Evolutionary conservation across 2,113 vertebrate genomes (phyloP), one percentile per base, ranked within the genome.

Genomic region (Trichomycterus rosablanca): DNA sequence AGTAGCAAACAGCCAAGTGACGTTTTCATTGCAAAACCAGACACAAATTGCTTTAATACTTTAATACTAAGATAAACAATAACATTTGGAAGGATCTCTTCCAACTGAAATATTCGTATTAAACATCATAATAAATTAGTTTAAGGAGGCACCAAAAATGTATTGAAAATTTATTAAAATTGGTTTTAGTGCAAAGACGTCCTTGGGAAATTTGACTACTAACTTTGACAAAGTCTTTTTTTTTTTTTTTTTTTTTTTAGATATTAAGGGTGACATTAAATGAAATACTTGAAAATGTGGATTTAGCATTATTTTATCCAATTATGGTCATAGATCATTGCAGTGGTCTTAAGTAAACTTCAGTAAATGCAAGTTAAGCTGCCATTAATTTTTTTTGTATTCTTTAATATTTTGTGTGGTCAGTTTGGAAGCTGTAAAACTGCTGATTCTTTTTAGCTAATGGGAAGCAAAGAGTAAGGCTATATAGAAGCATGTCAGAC

Each of bases 161-260:
- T 44, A 46, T 50, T 61, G 11, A 55, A 58, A 69, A 63, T 58
- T 83, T 79, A 16, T 1, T 28, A 16, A 5, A 92, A 92, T 95
- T 89, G 93, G 93, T 93, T 76, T 90, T 86, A 68, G 82, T 79
- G 91, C 85, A 87, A 86, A 92, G 90, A 97, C 93, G 94, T 98
- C 95, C 94, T 98, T 98, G 94, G 94, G 92, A 88, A 94, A 95
- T 97, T 97, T 98, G 95, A 93, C 95, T 97, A 97, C 95, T 97
- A 98, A 97, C 95, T 98, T 97, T 97, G 88, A 85, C 84, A 66
- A 89, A 91, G 85, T 93, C 87, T 93, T 88, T 88, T 87, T 89
- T 85, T 89, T 90, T 88, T 84, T 46, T 70, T 18, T 43, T 60
- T 66, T 53, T 30, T 30, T 30, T 30, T 30, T 3, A 30, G 26